These are phyloP conservation scores for Peromyscus maniculatus DNA, from an alignment of 2,113 vertebrate genomes.

Conservation along the genomic window DNA sequence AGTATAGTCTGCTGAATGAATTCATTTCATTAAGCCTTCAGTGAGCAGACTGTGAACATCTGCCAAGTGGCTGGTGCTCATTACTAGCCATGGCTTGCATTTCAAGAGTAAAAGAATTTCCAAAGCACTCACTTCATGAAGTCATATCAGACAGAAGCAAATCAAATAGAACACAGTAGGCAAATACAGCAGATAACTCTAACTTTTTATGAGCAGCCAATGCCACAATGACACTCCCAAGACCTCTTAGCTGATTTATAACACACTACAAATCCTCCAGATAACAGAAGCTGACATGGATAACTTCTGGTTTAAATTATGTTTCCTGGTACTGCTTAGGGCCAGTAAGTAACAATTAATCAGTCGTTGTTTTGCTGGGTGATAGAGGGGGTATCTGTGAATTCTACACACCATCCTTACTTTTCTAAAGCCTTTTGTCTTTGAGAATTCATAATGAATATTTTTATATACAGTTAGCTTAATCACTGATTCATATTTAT, in stretches of 20 bases:
- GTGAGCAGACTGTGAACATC: constrained; percentile 44
- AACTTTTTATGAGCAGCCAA: constrained; percentile 45
- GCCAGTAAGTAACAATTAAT: constrained; percentile 24
- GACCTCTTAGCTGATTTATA: constrained; percentile 26
- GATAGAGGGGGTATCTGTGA: constrained; percentile 10
- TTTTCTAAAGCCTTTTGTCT: constrained; percentile 44
- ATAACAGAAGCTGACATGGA: constrained; percentile 21
- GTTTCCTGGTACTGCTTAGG: constrained; percentile 5
- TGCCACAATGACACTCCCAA: background rate
- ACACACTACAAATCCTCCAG: background rate
- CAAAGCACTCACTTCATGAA: constrained; percentile 49
- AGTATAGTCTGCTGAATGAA: constrained; percentile 21
- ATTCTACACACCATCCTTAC: background rate
- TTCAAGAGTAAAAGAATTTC: constrained; percentile 63
- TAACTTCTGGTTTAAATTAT: constrained; percentile 53
- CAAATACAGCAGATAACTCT: constrained; percentile 41
- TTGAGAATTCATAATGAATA: constrained; percentile 11
- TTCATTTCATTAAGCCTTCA: constrained; percentile 13
- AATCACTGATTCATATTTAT: constrained; percentile 36
- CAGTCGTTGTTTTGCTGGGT: background rate
- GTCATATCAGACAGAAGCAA: constrained; percentile 51
- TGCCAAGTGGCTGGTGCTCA: constrained; percentile 3
- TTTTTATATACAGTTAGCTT: background rate
- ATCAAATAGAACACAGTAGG: constrained; percentile 58
- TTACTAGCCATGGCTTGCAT: background rate